Percentiles rank a stretch among this genome's conserved stretches.
These are phyloP conservation scores for Drosophila pectinifera DNA, from an alignment of 1,140 invertebrate genomes.

Conservation along the genomic window DNA sequence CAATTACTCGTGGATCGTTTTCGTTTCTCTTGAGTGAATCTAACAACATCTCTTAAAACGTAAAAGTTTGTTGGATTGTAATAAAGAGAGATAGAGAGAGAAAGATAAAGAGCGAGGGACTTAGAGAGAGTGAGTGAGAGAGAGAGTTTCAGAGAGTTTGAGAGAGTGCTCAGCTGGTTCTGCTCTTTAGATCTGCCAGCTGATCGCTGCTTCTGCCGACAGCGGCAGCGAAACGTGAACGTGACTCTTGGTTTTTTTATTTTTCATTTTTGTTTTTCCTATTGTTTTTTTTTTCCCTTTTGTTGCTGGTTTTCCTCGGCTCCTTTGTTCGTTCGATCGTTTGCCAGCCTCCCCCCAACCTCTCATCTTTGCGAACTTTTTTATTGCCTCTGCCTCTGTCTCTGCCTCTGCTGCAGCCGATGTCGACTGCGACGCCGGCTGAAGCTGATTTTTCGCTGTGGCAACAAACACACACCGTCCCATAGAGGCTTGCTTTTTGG, in stretches of 20 bases:
- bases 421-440: neutral
- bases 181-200: conserved; percentile 29
- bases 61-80: too few species aligned
- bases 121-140: too few species aligned
- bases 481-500: conserved; percentile 61
- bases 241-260: conserved; percentile 37
- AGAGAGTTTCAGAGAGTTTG: neutral
- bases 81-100: too few species aligned
- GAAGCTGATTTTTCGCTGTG: conserved; percentile 28
- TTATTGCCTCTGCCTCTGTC: conserved; percentile 27
- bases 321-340: conserved; percentile 67
- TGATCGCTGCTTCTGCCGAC: conserved; percentile 34
- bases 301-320: conserved; percentile 22
- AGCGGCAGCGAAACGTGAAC: conserved; percentile 65
- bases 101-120: too few species aligned
- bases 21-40: neutral
- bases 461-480: conserved; percentile 34
- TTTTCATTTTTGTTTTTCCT: conserved; percentile 26
- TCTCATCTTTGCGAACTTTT: conserved; percentile 52
- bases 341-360: conserved; percentile 36
- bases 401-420: conserved; percentile 1
- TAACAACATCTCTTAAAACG: neutral
- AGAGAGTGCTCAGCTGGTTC: conserved; percentile 26
- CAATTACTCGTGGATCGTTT: neutral
- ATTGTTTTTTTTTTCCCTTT: conserved; percentile 16